Conservation (phyloP, 2,113 vertebrate genomes). For the Orthonyx spaldingii region DNA sequence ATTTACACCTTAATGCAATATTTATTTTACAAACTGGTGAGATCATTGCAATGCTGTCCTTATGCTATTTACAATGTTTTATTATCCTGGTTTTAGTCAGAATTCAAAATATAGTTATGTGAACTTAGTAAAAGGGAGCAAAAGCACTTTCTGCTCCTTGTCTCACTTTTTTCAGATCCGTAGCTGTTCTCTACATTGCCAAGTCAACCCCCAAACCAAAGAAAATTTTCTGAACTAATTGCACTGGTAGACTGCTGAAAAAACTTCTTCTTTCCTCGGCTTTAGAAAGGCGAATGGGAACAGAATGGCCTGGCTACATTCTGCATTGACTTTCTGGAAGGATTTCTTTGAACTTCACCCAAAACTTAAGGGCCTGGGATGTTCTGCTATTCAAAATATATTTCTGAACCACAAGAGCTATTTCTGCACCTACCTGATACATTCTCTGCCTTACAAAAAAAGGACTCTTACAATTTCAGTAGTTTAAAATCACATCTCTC, state of each 20-base stretch:
- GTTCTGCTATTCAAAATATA: conserved; percentile 16
- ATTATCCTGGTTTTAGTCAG: not conserved
- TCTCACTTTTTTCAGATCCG: not conserved
- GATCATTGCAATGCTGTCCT: not conserved
- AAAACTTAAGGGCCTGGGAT: conserved; percentile 37
- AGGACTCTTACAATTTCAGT: not conserved
- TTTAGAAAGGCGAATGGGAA: conserved; percentile 38
- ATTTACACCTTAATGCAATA: not conserved
- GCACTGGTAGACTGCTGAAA: not conserved
- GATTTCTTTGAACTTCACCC: conserved; percentile 25
- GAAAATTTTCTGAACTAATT: conserved; percentile 1
- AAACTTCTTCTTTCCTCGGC: not conserved
- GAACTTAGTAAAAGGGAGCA: not conserved
- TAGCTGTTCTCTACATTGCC: not conserved
- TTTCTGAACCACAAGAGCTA: not conserved
- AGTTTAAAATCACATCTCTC: not conserved
- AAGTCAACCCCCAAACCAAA: not conserved
- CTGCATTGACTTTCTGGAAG: conserved; percentile 50
- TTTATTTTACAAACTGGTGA: not conserved
- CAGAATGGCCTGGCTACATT: conserved; percentile 12
- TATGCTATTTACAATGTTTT: not conserved
- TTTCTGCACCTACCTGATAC: not conserved
- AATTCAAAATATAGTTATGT: not conserved
- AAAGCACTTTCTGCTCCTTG: not conserved
- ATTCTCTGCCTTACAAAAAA: not conserved